Conservation (phyloP, 53 echinoderm and acorn worm genomes). For the Arbacia lixula region DNA sequence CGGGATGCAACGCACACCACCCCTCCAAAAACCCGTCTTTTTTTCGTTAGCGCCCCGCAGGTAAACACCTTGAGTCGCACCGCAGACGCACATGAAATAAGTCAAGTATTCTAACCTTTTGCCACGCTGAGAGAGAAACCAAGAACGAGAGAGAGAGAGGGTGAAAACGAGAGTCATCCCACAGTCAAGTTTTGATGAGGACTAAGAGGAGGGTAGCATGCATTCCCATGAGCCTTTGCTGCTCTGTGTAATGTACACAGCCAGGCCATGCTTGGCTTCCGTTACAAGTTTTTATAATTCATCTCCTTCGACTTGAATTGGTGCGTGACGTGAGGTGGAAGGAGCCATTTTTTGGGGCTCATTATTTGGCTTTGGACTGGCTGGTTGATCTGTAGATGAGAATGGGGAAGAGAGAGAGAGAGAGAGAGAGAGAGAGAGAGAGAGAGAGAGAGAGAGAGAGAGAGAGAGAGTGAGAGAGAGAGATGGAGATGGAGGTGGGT, state of each 20-base stretch:
- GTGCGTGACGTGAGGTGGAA: slow-evolving; percentile 54
- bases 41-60: background rate
- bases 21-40: background rate
- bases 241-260: slow-evolving; percentile 36
- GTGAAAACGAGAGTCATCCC: background rate
- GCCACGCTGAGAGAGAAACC: too few relatives aligned
- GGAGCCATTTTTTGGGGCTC: too few relatives aligned
- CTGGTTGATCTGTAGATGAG: too few relatives aligned
- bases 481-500: background rate
- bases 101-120: slow-evolving; percentile 8
- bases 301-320: slow-evolving; percentile 42
- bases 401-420: background rate
- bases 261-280: slow-evolving; percentile 6
- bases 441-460: background rate
- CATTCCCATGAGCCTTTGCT: background rate
- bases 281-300: slow-evolving; percentile 58
- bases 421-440: background rate
- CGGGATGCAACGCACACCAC: slow-evolving; percentile 20
- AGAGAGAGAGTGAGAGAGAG: background rate
- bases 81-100: slow-evolving; percentile 23
- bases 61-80: background rate
- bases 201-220: background rate
- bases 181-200: slow-evolving; percentile 15
- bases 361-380: too few relatives aligned
- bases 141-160: too few relatives aligned